Evolutionary conservation across 2,888 invertebrate species (phyloP), one percentile per base, ranked within the genome.

Genomic region (Endotricha flammealis): DNA sequence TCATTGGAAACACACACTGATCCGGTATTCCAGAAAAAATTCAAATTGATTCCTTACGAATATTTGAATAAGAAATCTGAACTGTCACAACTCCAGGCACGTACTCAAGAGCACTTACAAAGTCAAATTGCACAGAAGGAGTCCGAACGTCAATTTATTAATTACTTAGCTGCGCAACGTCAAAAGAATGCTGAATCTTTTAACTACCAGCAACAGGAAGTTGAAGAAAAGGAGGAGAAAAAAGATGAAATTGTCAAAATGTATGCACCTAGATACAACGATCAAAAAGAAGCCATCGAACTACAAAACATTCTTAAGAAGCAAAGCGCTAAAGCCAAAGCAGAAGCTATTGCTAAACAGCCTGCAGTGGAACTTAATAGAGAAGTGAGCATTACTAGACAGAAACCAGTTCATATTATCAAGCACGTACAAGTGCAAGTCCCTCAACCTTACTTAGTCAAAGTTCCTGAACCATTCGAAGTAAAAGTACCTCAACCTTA

Each of bases 221-320:
- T 53, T 2, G 16, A 49, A n/a, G 45, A 50, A 29, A 43, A 43
- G 9, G 59, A 62, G 24, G 31, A 48, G 9, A 39, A 46, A 16
- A 48, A 59, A 16, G 36, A 41, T 10, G 52, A 49, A 38, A 36
- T 61, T 11, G 45, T 53, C 14, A 55, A 63, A 22, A 36, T 68
- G 66, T 47, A 72, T 41, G 48, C 71, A 37, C 41, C 66, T 0
- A 66, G 72, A 41, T 68, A 75, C 44, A 72, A 66, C 29, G 58
- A 61, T 7, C 59, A 57, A 27, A 69, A 62, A 39, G 61, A 61
- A 12, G 63, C 57, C 0, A 54, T 53, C 33, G 71, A 70, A 8
- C 25, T 23, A 4, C 27, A 42, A 38, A 41, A 40, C 9, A 30
- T 38, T 9, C 47, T 75, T 4, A 68, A 71, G 39, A 70, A 66